Percentiles rank a stretch among this genome's conserved stretches.
phyloP scores from a whole-genome alignment of 2,888 invertebrate genomes.

The Electrophaes corylata region DNA sequence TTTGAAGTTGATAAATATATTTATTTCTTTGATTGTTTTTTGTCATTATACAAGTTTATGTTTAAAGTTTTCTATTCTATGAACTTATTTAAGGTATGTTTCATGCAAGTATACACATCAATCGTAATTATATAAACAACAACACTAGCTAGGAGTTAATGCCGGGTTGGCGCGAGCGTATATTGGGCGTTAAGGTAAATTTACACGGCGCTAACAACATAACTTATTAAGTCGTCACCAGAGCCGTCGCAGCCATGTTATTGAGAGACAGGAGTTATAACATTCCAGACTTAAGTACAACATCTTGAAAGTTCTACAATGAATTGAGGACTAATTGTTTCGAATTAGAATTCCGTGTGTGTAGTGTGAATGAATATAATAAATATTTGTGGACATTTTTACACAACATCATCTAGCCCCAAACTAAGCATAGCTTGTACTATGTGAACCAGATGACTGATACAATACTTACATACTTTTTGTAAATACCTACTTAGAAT shows the following conservation, averaged over 20 bases:
- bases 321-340: slow-evolving; percentile 5
- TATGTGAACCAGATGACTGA: too few species aligned
- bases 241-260: slow-evolving; percentile 52
- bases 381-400: too few species aligned
- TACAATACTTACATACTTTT: too few species aligned
- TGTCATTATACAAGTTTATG: too few species aligned
- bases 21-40: too few species aligned
- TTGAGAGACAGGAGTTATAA: slow-evolving; percentile 59
- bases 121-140: slow-evolving; percentile 72
- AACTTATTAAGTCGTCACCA: slow-evolving; percentile 79
- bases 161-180: slow-evolving; percentile 65
- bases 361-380: not conserved
- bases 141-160: slow-evolving; percentile 79
- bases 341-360: not conserved
- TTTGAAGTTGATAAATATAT: not conserved
- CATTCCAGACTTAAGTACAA: slow-evolving; percentile 56
- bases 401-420: too few species aligned
- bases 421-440: too few species aligned
- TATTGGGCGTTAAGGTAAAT: slow-evolving; percentile 80
- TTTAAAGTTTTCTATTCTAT: not conserved
- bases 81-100: not conserved
- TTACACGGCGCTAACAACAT: slow-evolving; percentile 79
- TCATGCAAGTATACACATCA: slow-evolving; percentile 48
- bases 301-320: slow-evolving; percentile 15
- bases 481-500: too few species aligned